phyloP scores from a whole-genome alignment of 2,113 vertebrate genomes.

The Numenius arquata region DNA sequence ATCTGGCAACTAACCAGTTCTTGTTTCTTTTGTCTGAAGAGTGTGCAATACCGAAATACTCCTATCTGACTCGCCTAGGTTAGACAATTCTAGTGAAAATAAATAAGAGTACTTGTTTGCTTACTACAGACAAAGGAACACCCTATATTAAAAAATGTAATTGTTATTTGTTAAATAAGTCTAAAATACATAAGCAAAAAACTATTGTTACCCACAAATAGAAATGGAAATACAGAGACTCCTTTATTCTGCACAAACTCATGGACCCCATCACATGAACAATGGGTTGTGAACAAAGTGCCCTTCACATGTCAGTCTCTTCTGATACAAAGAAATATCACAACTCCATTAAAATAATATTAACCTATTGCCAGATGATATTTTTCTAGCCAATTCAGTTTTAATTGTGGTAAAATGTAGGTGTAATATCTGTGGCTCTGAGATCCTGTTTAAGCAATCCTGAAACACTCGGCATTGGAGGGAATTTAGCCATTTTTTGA shows the following conservation, averaged over 20 bases:
- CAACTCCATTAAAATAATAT: background rate
- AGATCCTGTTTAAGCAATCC: background rate
- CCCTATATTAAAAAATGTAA: background rate
- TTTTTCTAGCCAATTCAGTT: background rate
- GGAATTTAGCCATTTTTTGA: background rate
- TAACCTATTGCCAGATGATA: background rate
- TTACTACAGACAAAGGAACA: background rate
- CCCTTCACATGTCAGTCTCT: background rate
- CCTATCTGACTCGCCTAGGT: background rate
- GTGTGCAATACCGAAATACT: background rate
- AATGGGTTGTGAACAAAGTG: background rate
- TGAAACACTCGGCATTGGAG: background rate
- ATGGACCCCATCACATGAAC: background rate
- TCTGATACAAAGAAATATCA: background rate
- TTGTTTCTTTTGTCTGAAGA: background rate
- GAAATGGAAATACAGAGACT: background rate
- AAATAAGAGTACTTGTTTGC: background rate
- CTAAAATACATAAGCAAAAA: background rate
- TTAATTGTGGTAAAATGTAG: background rate
- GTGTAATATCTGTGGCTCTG: background rate
- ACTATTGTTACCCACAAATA: background rate
- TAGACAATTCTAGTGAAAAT: background rate
- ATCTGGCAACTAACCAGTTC: background rate
- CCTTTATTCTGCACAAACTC: background rate
- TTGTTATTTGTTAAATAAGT: background rate